Evolutionary conservation across 2,888 invertebrate genomes (phyloP).

Genomic region (Ommatoiulus sabulosus): DNA sequence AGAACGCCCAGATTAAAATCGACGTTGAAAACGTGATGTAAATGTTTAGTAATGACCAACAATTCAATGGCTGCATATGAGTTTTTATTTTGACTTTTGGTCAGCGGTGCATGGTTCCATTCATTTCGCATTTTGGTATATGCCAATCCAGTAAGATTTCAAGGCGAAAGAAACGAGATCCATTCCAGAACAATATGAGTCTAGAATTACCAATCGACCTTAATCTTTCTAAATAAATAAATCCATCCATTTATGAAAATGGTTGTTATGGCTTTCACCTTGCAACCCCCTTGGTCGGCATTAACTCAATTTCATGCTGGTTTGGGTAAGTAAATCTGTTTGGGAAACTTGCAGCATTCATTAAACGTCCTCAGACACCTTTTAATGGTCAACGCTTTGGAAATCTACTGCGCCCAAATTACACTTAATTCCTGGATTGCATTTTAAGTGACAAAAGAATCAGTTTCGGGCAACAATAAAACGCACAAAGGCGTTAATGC

Average conservation of each 20-base stretch:
- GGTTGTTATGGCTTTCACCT: constrained; percentile 40
- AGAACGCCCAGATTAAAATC: neutral
- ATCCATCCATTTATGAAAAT: constrained; percentile 21
- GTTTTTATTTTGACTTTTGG: neutral
- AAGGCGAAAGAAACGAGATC: neutral
- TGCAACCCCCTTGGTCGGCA: constrained; percentile 25
- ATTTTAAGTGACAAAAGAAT: constrained; percentile 39
- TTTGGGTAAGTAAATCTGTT: constrained; percentile 27
- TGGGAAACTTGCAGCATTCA: constrained; percentile 19
- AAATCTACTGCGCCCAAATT: constrained; percentile 31
- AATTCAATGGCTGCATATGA: neutral
- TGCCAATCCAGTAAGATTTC: neutral
- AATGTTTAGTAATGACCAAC: neutral
- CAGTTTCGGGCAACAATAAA: constrained; percentile 35
- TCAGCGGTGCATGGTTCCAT: constrained; percentile 10
- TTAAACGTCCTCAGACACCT: constrained; percentile 43
- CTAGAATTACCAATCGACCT: neutral
- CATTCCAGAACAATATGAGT: constrained; percentile 1
- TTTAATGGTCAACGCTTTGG: constrained; percentile 23
- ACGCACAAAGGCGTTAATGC: constrained; percentile 40
- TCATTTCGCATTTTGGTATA: neutral
- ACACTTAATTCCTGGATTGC: constrained; percentile 40
- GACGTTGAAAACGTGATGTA: neutral
- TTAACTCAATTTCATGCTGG: constrained; percentile 40
- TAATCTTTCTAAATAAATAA: constrained; percentile 32